Percentiles rank a stretch among this genome's conserved stretches.
phyloP scores from a whole-genome alignment of 2,113 vertebrate genomes.

The Oryzias javanicus region DNA sequence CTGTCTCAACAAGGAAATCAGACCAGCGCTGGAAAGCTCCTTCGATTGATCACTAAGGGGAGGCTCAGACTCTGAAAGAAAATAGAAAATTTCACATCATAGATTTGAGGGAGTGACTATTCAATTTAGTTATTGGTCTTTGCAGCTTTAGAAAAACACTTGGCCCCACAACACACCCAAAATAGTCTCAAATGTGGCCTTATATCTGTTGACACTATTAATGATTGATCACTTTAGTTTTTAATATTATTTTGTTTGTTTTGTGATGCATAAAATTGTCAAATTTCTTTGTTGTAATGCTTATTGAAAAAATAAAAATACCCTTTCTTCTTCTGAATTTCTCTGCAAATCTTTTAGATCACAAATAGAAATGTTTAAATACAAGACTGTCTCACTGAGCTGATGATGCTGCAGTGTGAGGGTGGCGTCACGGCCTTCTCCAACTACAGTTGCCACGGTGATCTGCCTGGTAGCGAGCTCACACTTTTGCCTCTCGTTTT shows the following conservation, averaged over 20 bases:
- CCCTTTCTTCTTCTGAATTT: too few species aligned
- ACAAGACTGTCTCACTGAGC: conserved; percentile 52
- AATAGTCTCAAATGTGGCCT: too few species aligned
- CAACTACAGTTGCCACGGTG: conserved; percentile 67
- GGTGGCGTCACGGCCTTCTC: conserved; percentile 49
- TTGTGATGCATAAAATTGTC: too few species aligned
- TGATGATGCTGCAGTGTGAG: conserved; percentile 72
- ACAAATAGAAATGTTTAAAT: conserved; percentile 13
- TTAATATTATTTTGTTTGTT: too few species aligned
- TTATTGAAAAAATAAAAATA: too few species aligned
- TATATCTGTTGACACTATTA: too few species aligned
- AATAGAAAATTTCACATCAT: neutral
- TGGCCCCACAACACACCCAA: too few species aligned
- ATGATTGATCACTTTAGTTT: too few species aligned
- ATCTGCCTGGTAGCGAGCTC: conserved; percentile 73
- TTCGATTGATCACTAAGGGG: conserved; percentile 39
- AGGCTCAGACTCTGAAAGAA: conserved; percentile 68
- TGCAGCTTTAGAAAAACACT: too few species aligned
- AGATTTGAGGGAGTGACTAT: neutral
- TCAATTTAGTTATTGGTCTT: too few species aligned
- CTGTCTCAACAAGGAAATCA: conserved; percentile 67
- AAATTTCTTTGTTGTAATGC: too few species aligned
- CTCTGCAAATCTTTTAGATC: neutral
- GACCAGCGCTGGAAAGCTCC: conserved; percentile 45
- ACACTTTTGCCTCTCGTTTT: conserved; percentile 67